Base-by-base conservation (phyloP, 2,797 vertebrate genomes). In the Pyrocephalus nanus region DNA sequence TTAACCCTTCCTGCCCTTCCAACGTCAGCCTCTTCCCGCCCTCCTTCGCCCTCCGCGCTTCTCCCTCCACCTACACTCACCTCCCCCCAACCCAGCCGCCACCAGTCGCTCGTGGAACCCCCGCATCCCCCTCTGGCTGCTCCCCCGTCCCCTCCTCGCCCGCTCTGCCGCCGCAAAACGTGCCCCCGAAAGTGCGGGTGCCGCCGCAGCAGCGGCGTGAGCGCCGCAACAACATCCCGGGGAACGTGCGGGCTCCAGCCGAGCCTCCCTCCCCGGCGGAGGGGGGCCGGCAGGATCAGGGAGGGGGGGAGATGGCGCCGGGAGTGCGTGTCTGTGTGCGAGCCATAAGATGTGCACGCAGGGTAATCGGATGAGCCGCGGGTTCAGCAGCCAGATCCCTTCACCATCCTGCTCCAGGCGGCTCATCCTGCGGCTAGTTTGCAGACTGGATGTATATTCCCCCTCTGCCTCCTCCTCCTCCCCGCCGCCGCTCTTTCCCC, bases 201-300 rank as follows among this genome's bases (percentile, higher is more conserved):
- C 88, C 54, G 65, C 82, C 69, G 96, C 95, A 82, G 93, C 93
- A 30, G 94, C 96, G 64, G 88, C 57, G 89, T 90, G 95, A 84
- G 94, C 96, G 93, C 94, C 65, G 97, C 97, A 92, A 96, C 95
- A 74, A 34, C 97, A 95, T 97, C 95, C 93, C 90, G 48, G 61
- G 66, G 50, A 88, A 47, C 58, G 83, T 47, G 91, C 75, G 95
- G 94, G 73, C 87, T 95, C 80, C 76, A 72, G 91, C 92, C 93
- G 93, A 74, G 92, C 94, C 94, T 92, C 93, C 91, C 87, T 91
- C 93, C 87, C 86, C 91, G 88, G 91, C 91, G 80, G 86, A 38
- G 76, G 57, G 55, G 43, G 43, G 45, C 53, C 29, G 34, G 64
- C 29, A 42, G 83, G 73, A 62, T 61, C 86, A 40, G 36, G 36